Conservation (phyloP, 2,797 vertebrate genomes). For the Brachyalestes nurse region DNA sequence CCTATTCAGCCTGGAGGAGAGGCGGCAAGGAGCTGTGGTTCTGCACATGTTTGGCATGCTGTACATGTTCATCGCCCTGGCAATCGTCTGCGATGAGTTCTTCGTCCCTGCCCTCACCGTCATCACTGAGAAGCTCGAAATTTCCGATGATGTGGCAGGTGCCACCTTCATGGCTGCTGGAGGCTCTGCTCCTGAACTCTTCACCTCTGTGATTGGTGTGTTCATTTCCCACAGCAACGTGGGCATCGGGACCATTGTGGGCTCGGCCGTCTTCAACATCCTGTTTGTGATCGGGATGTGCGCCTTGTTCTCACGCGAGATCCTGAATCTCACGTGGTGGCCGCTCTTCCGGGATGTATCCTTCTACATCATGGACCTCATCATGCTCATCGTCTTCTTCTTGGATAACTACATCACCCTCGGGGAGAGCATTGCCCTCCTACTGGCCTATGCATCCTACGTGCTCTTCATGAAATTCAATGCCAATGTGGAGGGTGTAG, state of each 20-base stretch:
- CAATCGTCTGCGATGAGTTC: constrained; percentile 96
- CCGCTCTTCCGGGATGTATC: constrained; percentile 95
- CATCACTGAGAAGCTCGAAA: constrained; percentile 91
- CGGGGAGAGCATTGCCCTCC: constrained; percentile 86
- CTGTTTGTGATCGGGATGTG: constrained; percentile 98
- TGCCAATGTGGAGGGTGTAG: constrained; percentile 80
- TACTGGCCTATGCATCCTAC: constrained; percentile 86
- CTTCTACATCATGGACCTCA: constrained; percentile 93
- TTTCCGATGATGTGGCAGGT: constrained; percentile 96
- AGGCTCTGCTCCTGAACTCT: constrained; percentile 95
- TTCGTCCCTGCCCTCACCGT: constrained; percentile 96
- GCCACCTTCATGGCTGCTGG: constrained; percentile 98
- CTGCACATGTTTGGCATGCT: constrained; percentile 94
- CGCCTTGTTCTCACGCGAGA: constrained; percentile 94
- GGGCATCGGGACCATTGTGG: constrained; percentile 96
- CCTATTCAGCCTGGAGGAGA: constrained; percentile 86
- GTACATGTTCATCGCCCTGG: constrained; percentile 98
- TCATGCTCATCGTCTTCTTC: constrained; percentile 96
- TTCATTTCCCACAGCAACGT: constrained; percentile 96
- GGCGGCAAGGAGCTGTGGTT: constrained; percentile 85
- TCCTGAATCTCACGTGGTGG: constrained; percentile 97
- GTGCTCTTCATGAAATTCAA: constrained; percentile 99
- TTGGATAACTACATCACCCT: constrained; percentile 91
- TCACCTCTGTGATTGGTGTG: constrained; percentile 95
- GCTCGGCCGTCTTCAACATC: constrained; percentile 97